Conservation (phyloP, 2,113 vertebrate species). For the Nanorana parkeri region DNA sequence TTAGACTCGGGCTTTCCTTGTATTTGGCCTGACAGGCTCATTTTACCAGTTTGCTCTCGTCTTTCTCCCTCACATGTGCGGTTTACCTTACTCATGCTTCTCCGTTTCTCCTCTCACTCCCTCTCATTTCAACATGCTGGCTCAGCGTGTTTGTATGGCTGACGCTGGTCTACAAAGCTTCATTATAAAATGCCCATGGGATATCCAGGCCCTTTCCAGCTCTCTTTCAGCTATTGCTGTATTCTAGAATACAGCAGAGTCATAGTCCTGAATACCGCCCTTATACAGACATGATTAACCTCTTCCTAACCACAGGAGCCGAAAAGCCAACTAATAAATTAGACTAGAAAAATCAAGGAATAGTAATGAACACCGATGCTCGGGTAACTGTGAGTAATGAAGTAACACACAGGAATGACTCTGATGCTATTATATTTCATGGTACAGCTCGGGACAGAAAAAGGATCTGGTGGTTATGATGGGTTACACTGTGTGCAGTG, state of each 20-base stretch:
- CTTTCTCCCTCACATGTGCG: not conserved
- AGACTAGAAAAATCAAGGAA: too few species aligned
- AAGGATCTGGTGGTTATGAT: too few species aligned
- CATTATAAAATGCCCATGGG: slow-evolving; percentile 57
- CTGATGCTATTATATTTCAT: too few species aligned
- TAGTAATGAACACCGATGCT: too few species aligned
- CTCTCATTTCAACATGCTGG: slow-evolving; percentile 46
- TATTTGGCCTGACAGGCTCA: too few species aligned
- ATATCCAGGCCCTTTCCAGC: slow-evolving; percentile 34
- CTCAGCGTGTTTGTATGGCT: slow-evolving; percentile 36
- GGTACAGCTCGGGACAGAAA: too few species aligned
- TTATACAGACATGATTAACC: slow-evolving; percentile 24
- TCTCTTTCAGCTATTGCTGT: not conserved
- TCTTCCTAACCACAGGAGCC: not conserved
- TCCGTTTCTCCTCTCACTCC: not conserved
- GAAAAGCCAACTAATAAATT: too few species aligned
- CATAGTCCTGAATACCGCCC: not conserved
- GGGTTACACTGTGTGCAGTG: too few species aligned
- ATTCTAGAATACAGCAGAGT: slow-evolving; percentile 36
- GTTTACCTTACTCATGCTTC: not conserved
- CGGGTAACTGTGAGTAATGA: too few species aligned
- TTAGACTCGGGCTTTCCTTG: not conserved
- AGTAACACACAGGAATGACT: too few species aligned
- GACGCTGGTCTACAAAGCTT: slow-evolving; percentile 47
- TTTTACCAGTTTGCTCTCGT: not conserved